Evolutionary conservation across 2,888 invertebrate genomes (phyloP), one percentile per base, ranked within the genome.

Genomic region (Venusia cambrica): DNA sequence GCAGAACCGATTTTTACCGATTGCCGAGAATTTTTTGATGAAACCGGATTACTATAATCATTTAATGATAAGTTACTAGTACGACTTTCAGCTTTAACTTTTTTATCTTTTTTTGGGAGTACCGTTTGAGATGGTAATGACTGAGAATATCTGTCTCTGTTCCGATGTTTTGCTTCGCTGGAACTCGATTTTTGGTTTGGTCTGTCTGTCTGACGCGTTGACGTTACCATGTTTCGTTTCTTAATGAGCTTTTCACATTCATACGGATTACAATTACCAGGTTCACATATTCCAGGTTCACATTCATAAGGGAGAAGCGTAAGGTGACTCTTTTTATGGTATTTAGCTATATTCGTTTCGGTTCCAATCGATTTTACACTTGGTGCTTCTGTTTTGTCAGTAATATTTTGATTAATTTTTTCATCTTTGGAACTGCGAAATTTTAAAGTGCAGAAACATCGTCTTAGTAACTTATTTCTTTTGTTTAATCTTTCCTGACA

Each of bases 271-370:
- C 63, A 65, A 17, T 50, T 18, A 3, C 51, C 54, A 1, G 63
- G 61, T 7, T 53, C 32, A 26, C 63, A 63, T 19, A 58, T 27
- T 4, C 51, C 52, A 8, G 57, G 60, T 26, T 63, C 57, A 40
- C 62, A 62, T 35, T 66, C 58, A 22, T 55, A 55, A 5, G 57
- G 48, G 16, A 49, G 28, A 31, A 34, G 26, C n/a, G 18, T 30
- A 13, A n/a, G 24, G 11, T 17, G 21, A n/a, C 9, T 7, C 4
- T 30, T 14, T 5, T 27, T 40, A 6, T 20, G 27, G 3, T 16
- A 13, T 3, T 6, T 28, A 5, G 5, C 5, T 7, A 13, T 39
- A 6, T 11, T 4, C 13, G 17, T 33, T 15, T 33, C 32, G 1
- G 45, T 32, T 29, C 22, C 29, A 2, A 15, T 18, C 15, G 34